These are phyloP conservation scores for Python bivittatus DNA, from an alignment of 2,113 vertebrate species.

Conservation along the genomic window DNA sequence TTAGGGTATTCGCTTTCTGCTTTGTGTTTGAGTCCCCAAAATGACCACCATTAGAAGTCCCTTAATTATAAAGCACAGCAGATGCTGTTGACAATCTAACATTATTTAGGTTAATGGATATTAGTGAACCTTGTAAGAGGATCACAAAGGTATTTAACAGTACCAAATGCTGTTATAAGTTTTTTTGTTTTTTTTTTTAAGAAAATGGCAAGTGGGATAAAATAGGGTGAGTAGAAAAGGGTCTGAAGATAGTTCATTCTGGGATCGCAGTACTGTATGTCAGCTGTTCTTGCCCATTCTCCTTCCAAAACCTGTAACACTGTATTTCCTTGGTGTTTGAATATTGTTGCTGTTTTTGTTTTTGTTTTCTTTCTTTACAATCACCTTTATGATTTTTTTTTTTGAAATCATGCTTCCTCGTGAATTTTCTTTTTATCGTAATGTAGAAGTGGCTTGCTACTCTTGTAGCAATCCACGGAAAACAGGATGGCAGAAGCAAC, in stretches of 20 bases:
- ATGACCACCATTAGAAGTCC: neutral
- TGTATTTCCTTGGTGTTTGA: neutral
- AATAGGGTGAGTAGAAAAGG: neutral
- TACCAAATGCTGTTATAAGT: neutral
- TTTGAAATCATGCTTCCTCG: neutral
- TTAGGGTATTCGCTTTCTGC: neutral
- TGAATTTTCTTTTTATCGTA: neutral
- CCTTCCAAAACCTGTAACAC: neutral
- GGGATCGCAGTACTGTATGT: neutral
- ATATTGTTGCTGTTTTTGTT: neutral
- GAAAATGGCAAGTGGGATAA: neutral
- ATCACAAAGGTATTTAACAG: neutral
- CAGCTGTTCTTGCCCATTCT: neutral
- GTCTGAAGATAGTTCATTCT: neutral
- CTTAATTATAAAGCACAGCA: neutral
- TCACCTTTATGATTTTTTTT: neutral
- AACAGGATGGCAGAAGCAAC: neutral
- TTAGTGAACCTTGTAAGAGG: neutral
- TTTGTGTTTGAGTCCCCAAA: neutral
- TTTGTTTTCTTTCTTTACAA: neutral
- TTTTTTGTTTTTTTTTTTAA: neutral
- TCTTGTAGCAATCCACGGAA: neutral
- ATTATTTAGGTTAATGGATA: slow-evolving; percentile 26
- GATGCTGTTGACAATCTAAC: neutral
- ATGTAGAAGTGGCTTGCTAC: neutral